These are phyloP conservation scores for Forbesichthys agassizii DNA, from an alignment of 2,113 vertebrate genomes.

Conservation along the genomic window DNA sequence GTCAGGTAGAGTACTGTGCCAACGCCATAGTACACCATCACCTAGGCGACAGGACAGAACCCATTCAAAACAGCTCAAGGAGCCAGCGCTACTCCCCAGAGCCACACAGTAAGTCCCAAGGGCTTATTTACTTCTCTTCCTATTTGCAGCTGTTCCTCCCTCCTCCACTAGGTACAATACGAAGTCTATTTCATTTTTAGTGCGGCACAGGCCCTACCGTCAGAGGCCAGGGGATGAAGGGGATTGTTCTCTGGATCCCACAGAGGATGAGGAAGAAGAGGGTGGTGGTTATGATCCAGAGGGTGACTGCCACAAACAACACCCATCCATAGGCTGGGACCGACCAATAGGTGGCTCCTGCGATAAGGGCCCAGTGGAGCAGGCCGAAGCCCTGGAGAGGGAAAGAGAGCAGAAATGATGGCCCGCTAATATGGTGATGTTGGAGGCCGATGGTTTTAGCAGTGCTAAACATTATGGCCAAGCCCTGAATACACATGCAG, in stretches of 20 bases:
- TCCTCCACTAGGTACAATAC: too few species aligned
- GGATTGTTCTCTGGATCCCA: constrained; percentile 67
- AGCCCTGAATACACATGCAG: too few species aligned
- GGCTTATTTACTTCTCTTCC: too few species aligned
- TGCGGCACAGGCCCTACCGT: constrained; percentile 71
- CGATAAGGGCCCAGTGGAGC: constrained; percentile 89
- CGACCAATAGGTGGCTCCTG: constrained; percentile 48
- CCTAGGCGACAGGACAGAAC: constrained; percentile 61
- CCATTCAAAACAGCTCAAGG: not conserved
- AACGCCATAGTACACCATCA: constrained; percentile 76
- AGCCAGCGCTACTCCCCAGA: not conserved
- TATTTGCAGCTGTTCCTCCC: too few species aligned
- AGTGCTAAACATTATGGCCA: not conserved
- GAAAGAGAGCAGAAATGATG: not conserved
- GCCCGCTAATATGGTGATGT: not conserved
- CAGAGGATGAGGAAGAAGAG: constrained; percentile 81
- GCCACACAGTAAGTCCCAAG: too few species aligned
- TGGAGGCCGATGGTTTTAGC: not conserved
- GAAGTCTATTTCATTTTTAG: too few species aligned
- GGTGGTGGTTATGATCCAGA: constrained; percentile 86
- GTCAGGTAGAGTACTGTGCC: constrained; percentile 83
- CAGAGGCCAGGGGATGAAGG: constrained; percentile 83
- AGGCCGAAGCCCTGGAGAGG: constrained; percentile 80
- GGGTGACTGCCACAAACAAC: constrained; percentile 88
- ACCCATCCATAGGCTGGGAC: constrained; percentile 83